These are phyloP conservation scores for Archaeoteleia sp. DNA, from an alignment of 2,888 invertebrate genomes.

Conservation along the genomic window DNA sequence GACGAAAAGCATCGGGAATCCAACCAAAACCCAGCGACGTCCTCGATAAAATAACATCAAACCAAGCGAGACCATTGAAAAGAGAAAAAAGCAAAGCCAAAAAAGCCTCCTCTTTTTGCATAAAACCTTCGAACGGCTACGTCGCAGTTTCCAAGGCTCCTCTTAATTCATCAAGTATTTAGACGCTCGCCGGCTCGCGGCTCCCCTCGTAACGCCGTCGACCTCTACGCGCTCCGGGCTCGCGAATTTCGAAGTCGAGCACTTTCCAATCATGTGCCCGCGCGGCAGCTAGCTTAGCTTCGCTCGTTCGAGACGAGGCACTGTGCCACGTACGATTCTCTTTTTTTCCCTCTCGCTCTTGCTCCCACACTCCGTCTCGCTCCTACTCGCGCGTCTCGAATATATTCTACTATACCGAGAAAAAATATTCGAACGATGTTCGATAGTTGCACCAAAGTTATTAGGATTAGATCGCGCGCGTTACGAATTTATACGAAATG, in stretches of 20 bases:
- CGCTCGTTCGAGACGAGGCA: slow-evolving; percentile 13
- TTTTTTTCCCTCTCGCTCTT: slow-evolving; percentile 18
- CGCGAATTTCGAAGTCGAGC: slow-evolving; percentile 34
- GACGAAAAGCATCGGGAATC: slow-evolving; percentile 34
- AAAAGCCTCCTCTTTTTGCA: slow-evolving; percentile 22
- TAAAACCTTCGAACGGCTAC: slow-evolving; percentile 12
- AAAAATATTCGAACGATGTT: too few species aligned
- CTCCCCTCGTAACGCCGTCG: slow-evolving; percentile 14
- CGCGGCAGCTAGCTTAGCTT: slow-evolving; percentile 10
- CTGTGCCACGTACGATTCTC: slow-evolving; percentile 24
- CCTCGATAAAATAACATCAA: slow-evolving; percentile 39
- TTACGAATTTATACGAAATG: too few species aligned
- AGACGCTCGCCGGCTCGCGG: slow-evolving; percentile 21
- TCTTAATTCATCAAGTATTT: slow-evolving; percentile 26
- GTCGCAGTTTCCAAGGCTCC: slow-evolving; percentile 16
- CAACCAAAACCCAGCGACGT: slow-evolving; percentile 35
- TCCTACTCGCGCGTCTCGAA: too few species aligned
- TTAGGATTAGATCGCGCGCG: too few species aligned
- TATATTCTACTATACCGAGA: too few species aligned
- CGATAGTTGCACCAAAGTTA: too few species aligned
- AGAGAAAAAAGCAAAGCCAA: slow-evolving; percentile 27
- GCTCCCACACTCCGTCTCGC: too few species aligned
- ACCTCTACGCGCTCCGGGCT: slow-evolving; percentile 19
- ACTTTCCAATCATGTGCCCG: slow-evolving; percentile 32
- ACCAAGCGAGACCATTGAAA: slow-evolving; percentile 22